These are phyloP conservation scores for Scrobipalpa atriplicella DNA, from an alignment of 2,888 invertebrate species.

Conservation along the genomic window DNA sequence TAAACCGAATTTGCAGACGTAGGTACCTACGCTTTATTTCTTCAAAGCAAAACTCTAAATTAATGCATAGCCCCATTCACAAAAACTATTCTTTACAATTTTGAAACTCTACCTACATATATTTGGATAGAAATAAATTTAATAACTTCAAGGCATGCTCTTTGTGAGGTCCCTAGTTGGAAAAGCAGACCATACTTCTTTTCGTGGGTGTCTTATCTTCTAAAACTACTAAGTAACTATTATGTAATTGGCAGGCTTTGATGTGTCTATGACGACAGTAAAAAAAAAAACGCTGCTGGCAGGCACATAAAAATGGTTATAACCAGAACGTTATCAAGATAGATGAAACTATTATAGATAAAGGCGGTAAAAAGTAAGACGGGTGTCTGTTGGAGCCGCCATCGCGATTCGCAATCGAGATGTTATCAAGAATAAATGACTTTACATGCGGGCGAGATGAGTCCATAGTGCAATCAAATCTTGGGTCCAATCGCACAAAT, in stretches of 20 bases:
- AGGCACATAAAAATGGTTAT: background rate
- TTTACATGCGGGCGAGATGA: background rate
- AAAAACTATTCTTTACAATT: too few species aligned
- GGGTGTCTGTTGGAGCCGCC: background rate
- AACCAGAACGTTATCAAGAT: constrained; percentile 1
- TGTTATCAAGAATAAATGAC: constrained; percentile 10
- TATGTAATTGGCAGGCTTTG: too few species aligned
- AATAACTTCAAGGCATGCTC: too few species aligned
- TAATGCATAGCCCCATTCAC: too few species aligned
- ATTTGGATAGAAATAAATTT: too few species aligned
- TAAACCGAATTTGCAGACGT: background rate
- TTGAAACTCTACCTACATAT: too few species aligned
- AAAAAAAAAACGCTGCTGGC: background rate
- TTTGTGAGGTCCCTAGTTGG: too few species aligned
- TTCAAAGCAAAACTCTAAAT: too few species aligned
- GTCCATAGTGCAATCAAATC: background rate
- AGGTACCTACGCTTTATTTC: too few species aligned
- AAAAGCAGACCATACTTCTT: too few species aligned
- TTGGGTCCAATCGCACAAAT: background rate
- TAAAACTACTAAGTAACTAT: too few species aligned
- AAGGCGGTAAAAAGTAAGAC: background rate
- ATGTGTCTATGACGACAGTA: background rate
- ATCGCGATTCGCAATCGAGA: constrained; percentile 9
- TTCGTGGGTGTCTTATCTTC: too few species aligned
- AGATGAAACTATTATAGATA: constrained; percentile 10